Conservation (phyloP, 2,888 invertebrate genomes). For the Masnerella sp. region DNA sequence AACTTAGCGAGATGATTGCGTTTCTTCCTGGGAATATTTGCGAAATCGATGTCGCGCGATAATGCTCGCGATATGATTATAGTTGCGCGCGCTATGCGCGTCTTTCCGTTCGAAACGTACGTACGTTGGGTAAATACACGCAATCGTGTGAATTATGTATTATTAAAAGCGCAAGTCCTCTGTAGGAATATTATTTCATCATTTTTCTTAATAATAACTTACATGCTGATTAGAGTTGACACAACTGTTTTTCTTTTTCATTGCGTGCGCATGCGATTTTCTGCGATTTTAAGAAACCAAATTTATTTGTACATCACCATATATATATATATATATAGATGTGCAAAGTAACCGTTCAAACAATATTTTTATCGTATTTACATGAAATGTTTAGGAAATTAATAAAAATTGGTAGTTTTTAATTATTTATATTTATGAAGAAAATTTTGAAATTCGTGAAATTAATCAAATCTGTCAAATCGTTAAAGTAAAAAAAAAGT, state of each 20-base stretch:
- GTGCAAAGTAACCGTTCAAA: too few relatives aligned
- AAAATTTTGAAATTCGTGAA: too few relatives aligned
- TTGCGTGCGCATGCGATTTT: slow-evolving; percentile 13
- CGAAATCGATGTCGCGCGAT: slow-evolving; percentile 75
- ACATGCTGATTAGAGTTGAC: slow-evolving; percentile 35
- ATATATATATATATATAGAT: too few relatives aligned
- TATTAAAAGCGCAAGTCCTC: slow-evolving; percentile 50
- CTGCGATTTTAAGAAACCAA: too few relatives aligned
- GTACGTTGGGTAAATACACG: slow-evolving; percentile 62
- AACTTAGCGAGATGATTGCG: slow-evolving; percentile 58
- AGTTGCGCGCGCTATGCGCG: slow-evolving; percentile 67
- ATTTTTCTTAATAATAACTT: slow-evolving; percentile 51
- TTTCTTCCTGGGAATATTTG: slow-evolving; percentile 72
- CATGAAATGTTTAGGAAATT: too few relatives aligned
- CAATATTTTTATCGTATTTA: too few relatives aligned
- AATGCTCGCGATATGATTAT: slow-evolving; percentile 69
- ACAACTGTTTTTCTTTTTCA: slow-evolving; percentile 47
- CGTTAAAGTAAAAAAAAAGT: too few relatives aligned
- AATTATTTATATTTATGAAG: too few relatives aligned
- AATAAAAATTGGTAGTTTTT: too few relatives aligned
- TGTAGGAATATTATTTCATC: slow-evolving; percentile 48
- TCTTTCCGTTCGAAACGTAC: slow-evolving; percentile 64
- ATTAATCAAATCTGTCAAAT: too few relatives aligned
- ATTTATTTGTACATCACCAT: too few relatives aligned
- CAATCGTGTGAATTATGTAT: slow-evolving; percentile 62